Conservation (phyloP, 2,113 vertebrate genomes). For the Oncorhynchus kisutch region DNA sequence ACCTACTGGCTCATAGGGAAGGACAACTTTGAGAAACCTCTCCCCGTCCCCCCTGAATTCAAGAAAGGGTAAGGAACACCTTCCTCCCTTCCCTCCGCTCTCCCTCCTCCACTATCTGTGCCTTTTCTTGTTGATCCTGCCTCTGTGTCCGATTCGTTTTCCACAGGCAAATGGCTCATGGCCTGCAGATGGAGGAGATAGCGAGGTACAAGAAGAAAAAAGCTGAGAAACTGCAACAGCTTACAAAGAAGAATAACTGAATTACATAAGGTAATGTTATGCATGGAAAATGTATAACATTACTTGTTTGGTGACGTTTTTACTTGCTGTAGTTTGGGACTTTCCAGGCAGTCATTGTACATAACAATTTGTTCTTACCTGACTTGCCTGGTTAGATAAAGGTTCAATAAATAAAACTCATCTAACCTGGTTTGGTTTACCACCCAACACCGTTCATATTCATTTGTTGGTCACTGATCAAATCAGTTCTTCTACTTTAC, state of each 20-base stretch:
- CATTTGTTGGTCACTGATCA: constrained; percentile 43
- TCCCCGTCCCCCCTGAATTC: constrained; percentile 84
- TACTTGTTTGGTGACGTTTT: constrained; percentile 30
- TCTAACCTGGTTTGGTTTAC: background rate
- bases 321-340: background rate
- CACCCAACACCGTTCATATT: background rate
- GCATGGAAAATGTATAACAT: constrained; percentile 75
- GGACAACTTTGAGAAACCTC: constrained; percentile 81
- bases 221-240: constrained; percentile 74
- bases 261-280: constrained; percentile 71
- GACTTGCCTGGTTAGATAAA: no score
- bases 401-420: background rate
- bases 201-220: constrained; percentile 80
- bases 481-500: constrained; percentile 74
- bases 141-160: constrained; percentile 37
- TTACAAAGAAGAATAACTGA: constrained; percentile 80
- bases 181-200: constrained; percentile 82
- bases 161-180: constrained; percentile 78
- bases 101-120: constrained; percentile 10
- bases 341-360: background rate
- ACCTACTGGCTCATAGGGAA: constrained; percentile 85
- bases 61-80: constrained; percentile 71
- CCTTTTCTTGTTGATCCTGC: constrained; percentile 46
- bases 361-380: background rate
- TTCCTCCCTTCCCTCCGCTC: background rate